These are phyloP conservation scores for Pithys albifrons DNA, from an alignment of 2,113 vertebrate species.

Conservation along the genomic window DNA sequence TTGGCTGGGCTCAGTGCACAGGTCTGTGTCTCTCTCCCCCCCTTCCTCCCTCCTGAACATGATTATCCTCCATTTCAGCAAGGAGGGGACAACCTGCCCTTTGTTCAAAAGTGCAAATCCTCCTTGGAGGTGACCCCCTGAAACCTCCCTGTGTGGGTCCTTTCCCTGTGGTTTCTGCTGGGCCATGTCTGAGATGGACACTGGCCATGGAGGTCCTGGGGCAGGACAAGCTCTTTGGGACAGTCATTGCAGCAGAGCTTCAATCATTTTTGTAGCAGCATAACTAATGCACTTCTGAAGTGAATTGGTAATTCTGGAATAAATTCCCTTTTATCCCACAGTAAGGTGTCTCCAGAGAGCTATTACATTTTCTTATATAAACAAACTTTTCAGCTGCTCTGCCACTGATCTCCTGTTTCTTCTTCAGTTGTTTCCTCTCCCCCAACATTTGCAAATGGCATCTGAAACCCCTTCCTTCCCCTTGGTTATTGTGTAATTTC, in stretches of 20 bases:
- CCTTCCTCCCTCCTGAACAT: neutral
- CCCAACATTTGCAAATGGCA: neutral
- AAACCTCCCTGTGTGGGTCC: neutral
- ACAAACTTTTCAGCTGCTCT: conserved; percentile 32
- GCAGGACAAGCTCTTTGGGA: neutral
- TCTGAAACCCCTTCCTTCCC: neutral
- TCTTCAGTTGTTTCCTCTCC: conserved; percentile 13
- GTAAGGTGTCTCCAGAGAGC: conserved; percentile 46
- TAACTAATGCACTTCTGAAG: neutral
- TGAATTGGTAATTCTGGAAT: neutral
- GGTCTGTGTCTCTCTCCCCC: neutral
- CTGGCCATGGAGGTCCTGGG: neutral
- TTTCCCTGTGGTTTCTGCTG: neutral
- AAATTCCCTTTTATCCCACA: conserved; percentile 34
- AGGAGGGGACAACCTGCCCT: neutral
- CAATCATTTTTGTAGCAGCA: neutral
- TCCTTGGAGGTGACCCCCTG: neutral
- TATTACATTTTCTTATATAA: conserved; percentile 41
- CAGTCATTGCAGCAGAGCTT: neutral
- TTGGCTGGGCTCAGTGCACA: too few relatives aligned
- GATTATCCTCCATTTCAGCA: neutral
- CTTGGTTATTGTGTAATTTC: neutral
- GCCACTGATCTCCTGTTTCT: conserved; percentile 27
- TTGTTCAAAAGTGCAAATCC: neutral
- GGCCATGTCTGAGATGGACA: neutral